Conservation (phyloP, 2,113 vertebrate species). For the Pituophis catenifer region DNA sequence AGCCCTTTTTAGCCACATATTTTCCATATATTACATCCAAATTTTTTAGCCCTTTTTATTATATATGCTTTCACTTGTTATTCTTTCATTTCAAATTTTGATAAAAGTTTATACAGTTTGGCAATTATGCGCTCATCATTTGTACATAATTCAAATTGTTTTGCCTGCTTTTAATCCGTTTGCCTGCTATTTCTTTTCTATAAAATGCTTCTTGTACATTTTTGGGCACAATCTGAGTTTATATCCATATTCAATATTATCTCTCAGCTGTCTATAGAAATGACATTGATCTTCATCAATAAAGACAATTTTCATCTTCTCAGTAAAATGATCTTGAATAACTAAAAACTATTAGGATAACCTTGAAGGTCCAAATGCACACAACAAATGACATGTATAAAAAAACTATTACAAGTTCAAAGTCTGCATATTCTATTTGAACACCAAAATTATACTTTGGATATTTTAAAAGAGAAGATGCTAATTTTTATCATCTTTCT, state of each 20-base stretch:
- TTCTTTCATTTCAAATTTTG: neutral
- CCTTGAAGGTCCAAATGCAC: neutral
- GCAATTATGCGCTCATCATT: neutral
- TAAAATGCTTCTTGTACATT: neutral
- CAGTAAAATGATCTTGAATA: neutral
- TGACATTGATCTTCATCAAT: neutral
- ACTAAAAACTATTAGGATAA: neutral
- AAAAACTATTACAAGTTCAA: neutral
- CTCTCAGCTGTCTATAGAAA: neutral
- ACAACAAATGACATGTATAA: neutral
- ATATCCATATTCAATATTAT: neutral
- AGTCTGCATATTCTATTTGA: neutral
- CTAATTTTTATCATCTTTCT: constrained; percentile 25
- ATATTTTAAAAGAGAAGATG: neutral
- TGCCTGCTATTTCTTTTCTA: neutral
- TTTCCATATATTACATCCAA: neutral
- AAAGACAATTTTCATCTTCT: neutral
- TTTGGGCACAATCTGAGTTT: neutral
- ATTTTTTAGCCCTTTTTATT: neutral
- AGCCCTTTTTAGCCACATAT: neutral
- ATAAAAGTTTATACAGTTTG: neutral
- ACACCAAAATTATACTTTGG: neutral
- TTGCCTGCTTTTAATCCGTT: neutral
- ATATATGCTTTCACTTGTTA: neutral
- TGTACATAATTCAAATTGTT: neutral